A percentile compares a stretch with the other conserved stretches of the same genome.
phyloP scores from a whole-genome alignment of 2,113 vertebrate genomes.

The Semnornis frantzii region DNA sequence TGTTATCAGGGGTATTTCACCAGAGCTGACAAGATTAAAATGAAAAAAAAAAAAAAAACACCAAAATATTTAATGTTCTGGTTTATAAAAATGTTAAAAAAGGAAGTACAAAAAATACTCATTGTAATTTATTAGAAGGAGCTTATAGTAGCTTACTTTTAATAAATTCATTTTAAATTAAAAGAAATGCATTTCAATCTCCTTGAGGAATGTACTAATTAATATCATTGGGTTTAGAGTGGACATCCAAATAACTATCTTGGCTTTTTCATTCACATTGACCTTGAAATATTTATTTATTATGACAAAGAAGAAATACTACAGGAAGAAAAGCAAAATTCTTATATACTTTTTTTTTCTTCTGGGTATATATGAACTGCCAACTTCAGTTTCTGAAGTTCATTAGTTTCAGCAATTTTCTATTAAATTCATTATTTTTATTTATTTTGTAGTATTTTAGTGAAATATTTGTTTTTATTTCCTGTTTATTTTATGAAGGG shows the following conservation, averaged over 20 bases:
- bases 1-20: constrained; percentile 71
- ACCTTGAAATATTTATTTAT: constrained; percentile 16
- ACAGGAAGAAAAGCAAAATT: background rate
- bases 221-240: constrained; percentile 34
- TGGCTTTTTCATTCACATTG: background rate
- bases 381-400: background rate
- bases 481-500: background rate
- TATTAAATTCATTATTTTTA: background rate
- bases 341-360: background rate
- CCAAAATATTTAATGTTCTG: constrained; percentile 63
- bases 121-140: constrained; percentile 64
- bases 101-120: constrained; percentile 27
- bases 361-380: background rate
- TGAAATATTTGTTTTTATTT: background rate
- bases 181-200: constrained; percentile 57
- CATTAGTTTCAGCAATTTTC: constrained; percentile 1
- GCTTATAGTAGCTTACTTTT: constrained; percentile 54
- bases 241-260: background rate
- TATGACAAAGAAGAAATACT: background rate
- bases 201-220: constrained; percentile 29
- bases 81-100: constrained; percentile 73
- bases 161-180: constrained; percentile 70
- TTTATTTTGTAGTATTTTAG: background rate
- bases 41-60: background rate
- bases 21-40: constrained; percentile 72